phyloP scores from a whole-genome alignment of 2,888 invertebrate genomes.

The Gerris lacustris region DNA sequence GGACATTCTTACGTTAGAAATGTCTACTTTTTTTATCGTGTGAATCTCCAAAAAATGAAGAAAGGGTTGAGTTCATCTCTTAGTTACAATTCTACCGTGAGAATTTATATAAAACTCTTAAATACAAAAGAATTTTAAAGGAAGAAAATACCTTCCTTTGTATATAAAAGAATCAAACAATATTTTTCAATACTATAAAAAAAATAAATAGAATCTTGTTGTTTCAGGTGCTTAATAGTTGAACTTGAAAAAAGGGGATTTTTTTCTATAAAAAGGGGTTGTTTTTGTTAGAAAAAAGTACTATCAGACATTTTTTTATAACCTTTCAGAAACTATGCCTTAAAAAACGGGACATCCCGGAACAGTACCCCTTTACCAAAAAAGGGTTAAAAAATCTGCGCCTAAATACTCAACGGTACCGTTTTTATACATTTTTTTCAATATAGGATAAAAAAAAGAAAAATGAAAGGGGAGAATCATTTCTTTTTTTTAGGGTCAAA shows the following conservation, averaged over 20 bases:
- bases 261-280: not conserved
- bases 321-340: not conserved
- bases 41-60: too few relatives aligned
- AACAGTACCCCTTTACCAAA: slow-evolving; percentile 1
- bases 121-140: too few relatives aligned
- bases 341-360: not conserved
- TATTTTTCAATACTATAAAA: too few relatives aligned
- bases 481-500: not conserved
- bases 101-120: too few relatives aligned
- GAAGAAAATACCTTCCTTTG: too few relatives aligned
- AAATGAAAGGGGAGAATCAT: too few relatives aligned
- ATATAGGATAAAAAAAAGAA: too few relatives aligned
- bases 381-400: not conserved
- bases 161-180: too few relatives aligned
- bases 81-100: too few relatives aligned
- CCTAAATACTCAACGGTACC: not conserved
- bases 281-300: not conserved
- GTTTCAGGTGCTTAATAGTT: slow-evolving; percentile 2
- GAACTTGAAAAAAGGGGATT: not conserved
- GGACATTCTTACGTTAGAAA: too few relatives aligned
- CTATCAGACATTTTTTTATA: not conserved
- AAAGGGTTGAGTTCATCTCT: too few relatives aligned
- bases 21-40: too few relatives aligned
- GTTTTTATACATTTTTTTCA: not conserved
- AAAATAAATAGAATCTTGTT: not conserved